Evolutionary conservation across 1,140 invertebrate species (phyloP), one percentile per base, ranked within the genome.

Genomic region (Zaprionus davidi): DNA sequence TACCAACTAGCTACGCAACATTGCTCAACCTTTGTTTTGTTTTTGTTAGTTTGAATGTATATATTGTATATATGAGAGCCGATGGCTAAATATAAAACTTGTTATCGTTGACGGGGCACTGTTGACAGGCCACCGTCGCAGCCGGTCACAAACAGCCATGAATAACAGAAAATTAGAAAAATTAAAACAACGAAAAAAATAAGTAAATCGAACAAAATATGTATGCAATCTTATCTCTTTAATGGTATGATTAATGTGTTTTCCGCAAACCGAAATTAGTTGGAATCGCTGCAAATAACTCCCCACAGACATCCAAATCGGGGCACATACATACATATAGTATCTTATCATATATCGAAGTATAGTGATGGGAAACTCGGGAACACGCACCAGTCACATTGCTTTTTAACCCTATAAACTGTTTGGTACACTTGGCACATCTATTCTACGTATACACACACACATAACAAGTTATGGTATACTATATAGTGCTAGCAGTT

Each of bases 171-270:
- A 22, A 58, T 22, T 20, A 41, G 28, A 6, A 41, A 13, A 15
- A 51, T 12, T n/a, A 49, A 46, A 13, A 58, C 15, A 44, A 41
- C 5, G 41, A 26, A 36, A 20, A 64, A 58, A 44, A 57, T 2
- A 58, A 57, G 13, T 38, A 66, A 55, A 44, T 57, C 51, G 51
- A 58, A 46, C 53, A 46, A 67, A 56, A 22, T 56, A 56, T n/a
- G n/a, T 44, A 5, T 38, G 34, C 26, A 62, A 82, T 79, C 69
- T 82, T 62, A 85, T 82, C 75, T 53, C 20, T 62, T 7, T 3
- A 22, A 26, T n/a, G 53, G 31, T 41, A 13, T 79, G 76, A 79
- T 79, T 67, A 79, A 85, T 76, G 34, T 85, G 71, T 75, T 81
- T 85, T 70, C 34, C 55, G 59, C 6, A 51, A 71, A 51, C 46